Evolutionary conservation across 2,113 vertebrate genomes (phyloP).

Genomic region (Progne subis): DNA sequence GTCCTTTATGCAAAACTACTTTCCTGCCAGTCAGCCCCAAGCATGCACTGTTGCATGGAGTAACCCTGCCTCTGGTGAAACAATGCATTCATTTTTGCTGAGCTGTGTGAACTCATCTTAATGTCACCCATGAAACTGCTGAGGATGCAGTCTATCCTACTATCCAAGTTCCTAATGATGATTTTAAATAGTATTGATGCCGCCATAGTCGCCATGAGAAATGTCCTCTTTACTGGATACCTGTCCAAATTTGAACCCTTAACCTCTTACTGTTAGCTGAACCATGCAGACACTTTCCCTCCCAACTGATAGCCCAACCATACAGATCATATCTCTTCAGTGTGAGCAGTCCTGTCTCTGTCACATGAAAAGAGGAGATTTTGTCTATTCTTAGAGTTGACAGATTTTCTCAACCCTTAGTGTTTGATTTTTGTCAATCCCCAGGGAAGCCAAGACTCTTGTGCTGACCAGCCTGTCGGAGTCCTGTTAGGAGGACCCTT

Average conservation of each 20-base stretch:
- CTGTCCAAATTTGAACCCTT: not conserved
- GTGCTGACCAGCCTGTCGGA: not conserved
- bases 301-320: not conserved
- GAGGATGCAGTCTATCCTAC: not conserved
- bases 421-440: not conserved
- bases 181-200: not conserved
- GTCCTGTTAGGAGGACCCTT: not conserved
- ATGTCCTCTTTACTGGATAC: not conserved
- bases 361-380: not conserved
- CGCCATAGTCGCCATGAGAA: not conserved
- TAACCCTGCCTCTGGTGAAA: not conserved
- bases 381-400: not conserved
- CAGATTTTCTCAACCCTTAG: not conserved
- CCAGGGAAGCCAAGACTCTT: not conserved
- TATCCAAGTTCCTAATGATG: not conserved
- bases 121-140: not conserved
- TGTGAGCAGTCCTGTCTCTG: not conserved
- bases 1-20: not conserved
- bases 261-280: not conserved
- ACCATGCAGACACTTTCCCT: not conserved
- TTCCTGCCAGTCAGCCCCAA: not conserved
- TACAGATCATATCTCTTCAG: not conserved
- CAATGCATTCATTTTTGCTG: not conserved
- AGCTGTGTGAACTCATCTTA: not conserved
- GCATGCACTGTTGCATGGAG: not conserved